Evolutionary conservation across 1,140 invertebrate species (phyloP), one percentile per base, ranked within the genome.

Genomic region (Geopemphigus sp.): DNA sequence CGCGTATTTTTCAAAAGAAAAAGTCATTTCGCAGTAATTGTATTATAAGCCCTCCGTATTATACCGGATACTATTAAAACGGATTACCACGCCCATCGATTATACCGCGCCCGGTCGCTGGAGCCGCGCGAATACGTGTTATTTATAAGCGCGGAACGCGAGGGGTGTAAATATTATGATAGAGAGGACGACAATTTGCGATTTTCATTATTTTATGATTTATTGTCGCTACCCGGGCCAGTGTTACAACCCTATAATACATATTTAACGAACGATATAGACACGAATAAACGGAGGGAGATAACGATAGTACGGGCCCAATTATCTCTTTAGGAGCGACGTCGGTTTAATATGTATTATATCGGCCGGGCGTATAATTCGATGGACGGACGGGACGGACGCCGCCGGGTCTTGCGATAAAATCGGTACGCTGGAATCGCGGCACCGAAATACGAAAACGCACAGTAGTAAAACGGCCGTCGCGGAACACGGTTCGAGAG

Each of bases 41-140:
- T 76, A 59, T 76, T 76, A 76, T 76, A 76, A 76, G 17, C 73
- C 73, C 73, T 59, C 54, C 17, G 56, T 39, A 45, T 39, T 39
- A 39, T 8, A 39, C 3, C 32, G 32, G n/a, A 32, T 74, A 56
- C 56, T 59, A 76, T 76, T 76, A 57, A 76, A 76, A 76, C 73
- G 73, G 73, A 76, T 76, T 76, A 76, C 73, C 73, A 76, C 73
- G 73, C 73, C 73, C 56, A 76, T 56, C 73, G 73, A 76, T 76
- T 76, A 76, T 57, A 32, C 73, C 73, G 73, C 26, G 32, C 26
- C 50, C 26, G 19, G 29, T n/a, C 50, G 47, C n/a, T 54, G 26
- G 19, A 26, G 24, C 1, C 50, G 39, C 39, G 47, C 47, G 12
- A 54, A 19, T 54, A 54, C 15, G 12, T 5, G 19, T 56, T 4